These are phyloP conservation scores for Sabellastarte sp. DNA, from an alignment of 2,888 invertebrate genomes.

Conservation along the genomic window DNA sequence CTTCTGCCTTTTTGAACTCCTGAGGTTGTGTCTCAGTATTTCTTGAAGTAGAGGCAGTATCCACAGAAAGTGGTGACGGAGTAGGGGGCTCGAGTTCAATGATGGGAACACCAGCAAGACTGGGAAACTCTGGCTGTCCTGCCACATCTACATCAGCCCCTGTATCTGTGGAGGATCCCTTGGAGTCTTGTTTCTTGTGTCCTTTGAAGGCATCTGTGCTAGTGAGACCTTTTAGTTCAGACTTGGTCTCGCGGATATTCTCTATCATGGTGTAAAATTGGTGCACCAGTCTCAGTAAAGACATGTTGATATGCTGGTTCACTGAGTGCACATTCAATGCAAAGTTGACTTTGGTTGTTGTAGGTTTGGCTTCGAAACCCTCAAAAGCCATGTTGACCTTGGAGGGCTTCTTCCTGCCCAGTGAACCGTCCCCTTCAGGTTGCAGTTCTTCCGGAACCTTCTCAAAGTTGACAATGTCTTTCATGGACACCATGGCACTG, in stretches of 20 bases:
- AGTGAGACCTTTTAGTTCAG: conserved; percentile 66
- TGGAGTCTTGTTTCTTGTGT: conserved; percentile 14
- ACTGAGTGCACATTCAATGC: conserved; percentile 82
- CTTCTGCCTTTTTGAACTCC: background rate
- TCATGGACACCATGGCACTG: conserved; percentile 82
- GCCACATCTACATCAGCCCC: conserved; percentile 11
- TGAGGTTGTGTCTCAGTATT: background rate
- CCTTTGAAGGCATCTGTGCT: conserved; percentile 6
- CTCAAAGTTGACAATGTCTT: conserved; percentile 82
- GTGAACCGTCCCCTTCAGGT: conserved; percentile 1
- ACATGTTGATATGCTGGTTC: conserved; percentile 96
- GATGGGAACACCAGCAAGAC: background rate
- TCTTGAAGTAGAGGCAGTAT: background rate
- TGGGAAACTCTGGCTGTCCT: conserved; percentile 1
- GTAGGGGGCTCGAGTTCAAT: background rate
- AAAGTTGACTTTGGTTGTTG: conserved; percentile 87
- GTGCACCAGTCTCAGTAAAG: conserved; percentile 83
- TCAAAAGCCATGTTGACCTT: conserved; percentile 32
- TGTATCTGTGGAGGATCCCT: conserved; percentile 19
- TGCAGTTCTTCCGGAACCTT: conserved; percentile 33
- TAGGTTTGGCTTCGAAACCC: conserved; percentile 62
- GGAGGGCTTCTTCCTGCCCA: conserved; percentile 2
- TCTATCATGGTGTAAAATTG: conserved; percentile 98
- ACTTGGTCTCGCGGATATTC: conserved; percentile 91
- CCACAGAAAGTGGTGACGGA: background rate